Evolutionary conservation across 2,797 vertebrate species (phyloP).

Genomic region (Pampus argenteus): DNA sequence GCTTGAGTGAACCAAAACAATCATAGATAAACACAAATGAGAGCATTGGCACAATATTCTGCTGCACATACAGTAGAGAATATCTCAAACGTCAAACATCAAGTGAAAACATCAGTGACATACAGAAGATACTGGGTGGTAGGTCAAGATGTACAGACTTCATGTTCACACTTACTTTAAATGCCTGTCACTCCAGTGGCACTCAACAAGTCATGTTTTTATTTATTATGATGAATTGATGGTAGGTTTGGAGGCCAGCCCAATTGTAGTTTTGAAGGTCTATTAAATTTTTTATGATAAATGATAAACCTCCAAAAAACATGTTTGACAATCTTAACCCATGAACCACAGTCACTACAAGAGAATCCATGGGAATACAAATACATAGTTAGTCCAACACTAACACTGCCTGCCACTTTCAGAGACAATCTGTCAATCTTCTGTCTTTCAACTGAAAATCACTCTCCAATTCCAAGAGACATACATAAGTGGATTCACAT

Average conservation of each 20-base stretch:
- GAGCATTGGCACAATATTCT: not conserved
- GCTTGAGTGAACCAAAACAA: not conserved
- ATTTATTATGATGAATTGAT: conserved; percentile 27
- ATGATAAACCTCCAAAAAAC: conserved; percentile 30
- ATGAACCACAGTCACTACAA: conserved; percentile 12
- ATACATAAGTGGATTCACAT: conserved; percentile 54
- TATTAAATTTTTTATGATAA: conserved; percentile 32
- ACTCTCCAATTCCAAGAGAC: conserved; percentile 35
- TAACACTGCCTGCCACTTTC: conserved; percentile 21
- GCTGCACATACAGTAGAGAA: not conserved
- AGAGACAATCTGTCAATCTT: conserved; percentile 22
- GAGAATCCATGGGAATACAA: conserved; percentile 28
- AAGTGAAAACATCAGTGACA: not conserved
- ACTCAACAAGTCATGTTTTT: not conserved
- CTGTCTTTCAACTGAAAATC: conserved; percentile 32
- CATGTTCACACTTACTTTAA: conserved; percentile 4
- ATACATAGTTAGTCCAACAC: conserved; percentile 30
- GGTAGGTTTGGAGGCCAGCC: conserved; percentile 2
- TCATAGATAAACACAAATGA: not conserved
- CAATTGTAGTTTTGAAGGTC: conserved; percentile 7
- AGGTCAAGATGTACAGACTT: not conserved
- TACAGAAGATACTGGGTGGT: not conserved
- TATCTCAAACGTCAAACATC: not conserved
- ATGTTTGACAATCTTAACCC: conserved; percentile 9
- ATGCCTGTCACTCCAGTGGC: not conserved